Percentiles rank a stretch among this genome's conserved stretches.
Evolutionary conservation across 1,140 invertebrate genomes (phyloP).

Genomic region (Arctopsyche grandis): DNA sequence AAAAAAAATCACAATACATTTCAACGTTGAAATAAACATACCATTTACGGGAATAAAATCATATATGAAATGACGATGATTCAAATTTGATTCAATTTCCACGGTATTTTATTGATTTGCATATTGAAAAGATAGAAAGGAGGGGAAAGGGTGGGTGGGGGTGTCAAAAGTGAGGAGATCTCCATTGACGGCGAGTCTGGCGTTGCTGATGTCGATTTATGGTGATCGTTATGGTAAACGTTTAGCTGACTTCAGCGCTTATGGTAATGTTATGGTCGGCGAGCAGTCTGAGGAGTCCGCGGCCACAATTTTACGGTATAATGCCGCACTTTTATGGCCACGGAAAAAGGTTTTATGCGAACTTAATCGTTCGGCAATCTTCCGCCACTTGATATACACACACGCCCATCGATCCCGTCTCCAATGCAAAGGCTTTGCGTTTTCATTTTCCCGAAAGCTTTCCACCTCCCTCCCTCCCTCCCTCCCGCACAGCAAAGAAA

Average conservation of each 20-base stretch:
- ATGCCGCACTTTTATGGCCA: slow-evolving; percentile 37
- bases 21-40: no score
- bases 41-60: not conserved
- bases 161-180: not conserved
- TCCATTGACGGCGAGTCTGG: slow-evolving; percentile 16
- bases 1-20: no score
- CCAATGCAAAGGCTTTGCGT: not conserved
- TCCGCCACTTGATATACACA: not conserved
- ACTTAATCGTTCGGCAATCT: slow-evolving; percentile 39
- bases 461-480: no score
- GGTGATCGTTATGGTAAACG: slow-evolving; percentile 51
- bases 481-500: no score
- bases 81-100: no score
- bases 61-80: no score
- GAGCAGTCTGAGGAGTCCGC: slow-evolving; percentile 35
- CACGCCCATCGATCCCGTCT: not conserved
- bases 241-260: slow-evolving; percentile 52
- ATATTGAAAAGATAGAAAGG: no score
- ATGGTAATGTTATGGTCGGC: slow-evolving; percentile 49
- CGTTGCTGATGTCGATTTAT: slow-evolving; percentile 45
- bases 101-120: not conserved
- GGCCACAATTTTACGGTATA: slow-evolving; percentile 31
- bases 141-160: no score
- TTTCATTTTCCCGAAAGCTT: not conserved
- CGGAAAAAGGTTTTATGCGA: slow-evolving; percentile 38